phyloP scores from a whole-genome alignment of 35 echinoderm and acorn worm species.

The Hemicentrotus pulcherrimus region DNA sequence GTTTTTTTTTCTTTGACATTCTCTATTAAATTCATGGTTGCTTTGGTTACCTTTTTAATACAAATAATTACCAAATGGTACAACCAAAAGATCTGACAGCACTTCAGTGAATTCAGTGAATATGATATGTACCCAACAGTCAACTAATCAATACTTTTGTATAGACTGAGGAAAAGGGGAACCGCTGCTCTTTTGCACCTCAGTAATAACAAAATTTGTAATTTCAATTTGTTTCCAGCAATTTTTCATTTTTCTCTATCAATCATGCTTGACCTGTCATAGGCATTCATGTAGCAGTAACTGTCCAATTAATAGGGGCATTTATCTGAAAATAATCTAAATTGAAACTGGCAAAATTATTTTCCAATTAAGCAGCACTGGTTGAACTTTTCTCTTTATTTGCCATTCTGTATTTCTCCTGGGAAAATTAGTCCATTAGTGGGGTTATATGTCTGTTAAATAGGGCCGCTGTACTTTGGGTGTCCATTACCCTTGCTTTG shows the following conservation, averaged over 20 bases:
- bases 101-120: too few species aligned
- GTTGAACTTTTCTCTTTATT: constrained; percentile 17
- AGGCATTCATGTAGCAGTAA: constrained; percentile 8
- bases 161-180: too few species aligned
- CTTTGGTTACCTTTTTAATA: too few species aligned
- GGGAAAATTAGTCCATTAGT: neutral
- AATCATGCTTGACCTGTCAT: neutral
- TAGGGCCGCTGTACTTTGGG: neutral
- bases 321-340: constrained; percentile 35
- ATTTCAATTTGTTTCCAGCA: neutral
- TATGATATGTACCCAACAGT: neutral
- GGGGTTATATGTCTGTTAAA: neutral
- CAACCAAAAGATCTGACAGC: too few species aligned
- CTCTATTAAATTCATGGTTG: too few species aligned
- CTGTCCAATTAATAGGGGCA: constrained; percentile 17
- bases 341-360: constrained; percentile 36
- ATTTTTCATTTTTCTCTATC: neutral
- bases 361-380: neutral
- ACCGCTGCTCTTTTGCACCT: too few species aligned
- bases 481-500: neutral
- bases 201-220: too few species aligned
- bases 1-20: too few species aligned
- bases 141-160: neutral
- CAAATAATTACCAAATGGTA: too few species aligned
- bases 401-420: neutral